Conservation (phyloP, 2,888 invertebrate genomes). For the Kuschelorhynchus macadamiae region DNA sequence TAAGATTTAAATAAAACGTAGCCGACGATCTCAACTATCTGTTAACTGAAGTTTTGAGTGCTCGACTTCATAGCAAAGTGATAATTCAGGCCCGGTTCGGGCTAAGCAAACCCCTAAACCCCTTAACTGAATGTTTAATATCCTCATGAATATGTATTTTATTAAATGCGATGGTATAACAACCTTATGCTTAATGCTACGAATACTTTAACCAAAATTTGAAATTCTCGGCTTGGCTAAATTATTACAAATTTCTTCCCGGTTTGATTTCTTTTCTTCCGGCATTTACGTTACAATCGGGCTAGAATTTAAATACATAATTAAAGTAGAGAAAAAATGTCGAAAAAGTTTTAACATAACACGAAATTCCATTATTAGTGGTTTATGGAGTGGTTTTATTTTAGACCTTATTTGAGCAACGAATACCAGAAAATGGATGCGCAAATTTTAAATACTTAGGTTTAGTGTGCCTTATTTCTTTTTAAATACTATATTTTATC, state of each 20-base stretch:
- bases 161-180: constrained; percentile 50
- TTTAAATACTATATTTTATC: no score
- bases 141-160: constrained; percentile 55
- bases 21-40: constrained; percentile 41
- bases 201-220: constrained; percentile 35
- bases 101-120: constrained; percentile 52
- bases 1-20: constrained; percentile 34
- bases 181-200: constrained; percentile 40
- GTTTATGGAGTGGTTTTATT: no score
- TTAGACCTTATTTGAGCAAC: no score
- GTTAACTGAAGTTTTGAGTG: constrained; percentile 32
- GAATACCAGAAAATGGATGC: no score
- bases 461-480: no score
- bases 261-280: not conserved
- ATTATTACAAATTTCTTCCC: constrained; percentile 17
- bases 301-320: constrained; percentile 6
- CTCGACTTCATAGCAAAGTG: constrained; percentile 24
- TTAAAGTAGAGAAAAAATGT: no score
- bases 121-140: constrained; percentile 55
- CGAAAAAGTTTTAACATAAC: no score
- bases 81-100: constrained; percentile 44
- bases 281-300: not conserved
- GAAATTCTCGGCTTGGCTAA: constrained; percentile 22
- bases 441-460: no score
- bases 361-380: no score